Evolutionary conservation across 2,113 vertebrate species (phyloP).

Genomic region (Centropristis striata): DNA sequence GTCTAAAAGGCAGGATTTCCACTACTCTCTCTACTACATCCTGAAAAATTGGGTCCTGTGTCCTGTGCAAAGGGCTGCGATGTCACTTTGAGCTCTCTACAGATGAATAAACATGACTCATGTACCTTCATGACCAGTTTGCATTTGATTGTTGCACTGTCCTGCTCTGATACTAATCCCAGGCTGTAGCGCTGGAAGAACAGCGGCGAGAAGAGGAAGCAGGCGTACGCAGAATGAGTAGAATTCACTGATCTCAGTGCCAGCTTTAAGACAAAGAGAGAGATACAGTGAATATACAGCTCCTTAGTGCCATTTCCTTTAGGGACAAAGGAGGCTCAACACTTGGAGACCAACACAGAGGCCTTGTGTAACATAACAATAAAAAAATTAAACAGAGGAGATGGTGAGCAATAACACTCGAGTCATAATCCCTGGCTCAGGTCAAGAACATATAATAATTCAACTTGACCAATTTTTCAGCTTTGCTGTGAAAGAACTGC

Average conservation of each 20-base stretch:
- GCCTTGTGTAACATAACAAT: neutral
- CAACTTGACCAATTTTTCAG: neutral
- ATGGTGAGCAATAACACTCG: neutral
- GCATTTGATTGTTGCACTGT: conserved; percentile 79
- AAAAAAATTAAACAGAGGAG: neutral
- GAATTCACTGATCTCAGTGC: conserved; percentile 91
- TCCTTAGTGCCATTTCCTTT: neutral
- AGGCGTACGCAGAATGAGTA: conserved; percentile 91
- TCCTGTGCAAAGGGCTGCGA: neutral
- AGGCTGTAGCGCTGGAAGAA: conserved; percentile 92
- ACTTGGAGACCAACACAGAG: neutral
- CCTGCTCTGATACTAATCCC: conserved; percentile 53
- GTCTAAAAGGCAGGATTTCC: neutral
- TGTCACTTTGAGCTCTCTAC: neutral
- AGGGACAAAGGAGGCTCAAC: neutral
- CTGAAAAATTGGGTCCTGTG: neutral
- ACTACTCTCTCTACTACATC: neutral
- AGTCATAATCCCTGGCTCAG: too few species aligned
- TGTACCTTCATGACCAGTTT: conserved; percentile 93
- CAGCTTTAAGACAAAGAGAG: conserved; percentile 83
- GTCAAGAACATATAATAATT: neutral
- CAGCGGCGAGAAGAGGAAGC: conserved; percentile 89
- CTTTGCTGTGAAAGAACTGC: too few species aligned
- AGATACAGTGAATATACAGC: neutral
- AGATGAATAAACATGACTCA: neutral